Percentiles rank a stretch among this genome's conserved stretches.
These are phyloP conservation scores for Nesidiocoris tenuis DNA, from an alignment of 2,888 invertebrate genomes.

Conservation along the genomic window DNA sequence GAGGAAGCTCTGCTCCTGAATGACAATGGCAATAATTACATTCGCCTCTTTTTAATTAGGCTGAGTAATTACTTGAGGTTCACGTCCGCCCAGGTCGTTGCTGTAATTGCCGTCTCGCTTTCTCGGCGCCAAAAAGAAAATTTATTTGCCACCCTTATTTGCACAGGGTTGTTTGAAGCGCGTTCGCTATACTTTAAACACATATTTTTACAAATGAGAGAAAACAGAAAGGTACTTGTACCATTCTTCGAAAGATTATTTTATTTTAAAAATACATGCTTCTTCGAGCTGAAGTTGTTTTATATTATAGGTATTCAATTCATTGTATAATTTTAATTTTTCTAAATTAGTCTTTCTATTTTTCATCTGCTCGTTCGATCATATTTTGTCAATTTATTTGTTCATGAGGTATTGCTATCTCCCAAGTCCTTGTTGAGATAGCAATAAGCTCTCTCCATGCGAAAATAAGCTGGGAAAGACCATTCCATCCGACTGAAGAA, in stretches of 20 bases:
- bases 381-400: too few species aligned
- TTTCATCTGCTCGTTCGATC: too few species aligned
- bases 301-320: too few species aligned
- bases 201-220: neutral
- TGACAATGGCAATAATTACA: slow-evolving; percentile 15
- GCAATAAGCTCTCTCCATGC: too few species aligned
- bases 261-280: too few species aligned
- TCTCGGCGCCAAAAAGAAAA: neutral
- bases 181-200: neutral
- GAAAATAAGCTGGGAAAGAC: too few species aligned
- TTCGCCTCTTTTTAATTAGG: slow-evolving; percentile 18
- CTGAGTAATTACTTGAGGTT: slow-evolving; percentile 10
- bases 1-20: neutral
- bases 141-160: neutral
- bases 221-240: neutral
- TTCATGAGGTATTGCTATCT: too few species aligned
- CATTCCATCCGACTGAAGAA: neutral
- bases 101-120: neutral
- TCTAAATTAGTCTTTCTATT: too few species aligned
- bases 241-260: neutral
- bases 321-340: too few species aligned
- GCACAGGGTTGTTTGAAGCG: neutral
- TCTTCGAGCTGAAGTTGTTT: too few species aligned
- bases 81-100: neutral
- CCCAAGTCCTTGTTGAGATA: too few species aligned